Percentiles rank a stretch among this genome's conserved stretches.
Conservation (phyloP, 92 coral and sea anemone species). For the Chrysogorgia sp. region DNA sequence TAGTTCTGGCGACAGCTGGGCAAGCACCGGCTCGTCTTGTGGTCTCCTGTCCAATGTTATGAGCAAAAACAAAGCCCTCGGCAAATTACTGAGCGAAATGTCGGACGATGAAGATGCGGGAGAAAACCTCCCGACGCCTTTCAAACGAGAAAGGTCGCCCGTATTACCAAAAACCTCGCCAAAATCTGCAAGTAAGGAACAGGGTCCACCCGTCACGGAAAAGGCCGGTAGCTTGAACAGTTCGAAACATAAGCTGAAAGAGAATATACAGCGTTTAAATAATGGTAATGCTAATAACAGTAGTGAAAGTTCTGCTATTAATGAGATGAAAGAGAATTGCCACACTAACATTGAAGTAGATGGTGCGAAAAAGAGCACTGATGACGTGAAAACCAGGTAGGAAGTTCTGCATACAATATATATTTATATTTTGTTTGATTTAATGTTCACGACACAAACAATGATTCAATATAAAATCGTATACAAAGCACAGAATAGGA, state of each 20-base stretch:
- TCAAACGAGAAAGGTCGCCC: conserved; percentile 30
- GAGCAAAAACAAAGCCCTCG: conserved; percentile 77
- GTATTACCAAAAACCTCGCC: conserved; percentile 8
- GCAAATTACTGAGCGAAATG: conserved; percentile 79
- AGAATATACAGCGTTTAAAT: conserved; percentile 5
- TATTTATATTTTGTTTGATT: too few relatives aligned
- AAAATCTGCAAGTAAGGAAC: not conserved
- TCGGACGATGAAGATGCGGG: conserved; percentile 75
- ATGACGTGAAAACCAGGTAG: conserved; percentile 15
- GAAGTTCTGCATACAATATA: too few relatives aligned
- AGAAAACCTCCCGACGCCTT: conserved; percentile 72
- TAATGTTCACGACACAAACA: too few relatives aligned
- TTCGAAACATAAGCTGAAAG: not conserved
- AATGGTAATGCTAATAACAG: conserved; percentile 61
- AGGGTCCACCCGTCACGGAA: not conserved
- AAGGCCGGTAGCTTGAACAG: not conserved
- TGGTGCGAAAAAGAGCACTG: not conserved
- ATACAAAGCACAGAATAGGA: too few relatives aligned
- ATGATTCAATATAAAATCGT: too few relatives aligned
- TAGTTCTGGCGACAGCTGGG: conserved; percentile 95
- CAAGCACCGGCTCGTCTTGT: conserved; percentile 71
- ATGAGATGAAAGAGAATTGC: not conserved
- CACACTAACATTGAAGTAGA: not conserved
- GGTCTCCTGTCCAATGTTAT: conserved; percentile 43
- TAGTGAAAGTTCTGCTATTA: conserved; percentile 47